These are phyloP conservation scores for Sarotherodon lohbergeri DNA, from an alignment of 2,113 vertebrate species.

Conservation along the genomic window DNA sequence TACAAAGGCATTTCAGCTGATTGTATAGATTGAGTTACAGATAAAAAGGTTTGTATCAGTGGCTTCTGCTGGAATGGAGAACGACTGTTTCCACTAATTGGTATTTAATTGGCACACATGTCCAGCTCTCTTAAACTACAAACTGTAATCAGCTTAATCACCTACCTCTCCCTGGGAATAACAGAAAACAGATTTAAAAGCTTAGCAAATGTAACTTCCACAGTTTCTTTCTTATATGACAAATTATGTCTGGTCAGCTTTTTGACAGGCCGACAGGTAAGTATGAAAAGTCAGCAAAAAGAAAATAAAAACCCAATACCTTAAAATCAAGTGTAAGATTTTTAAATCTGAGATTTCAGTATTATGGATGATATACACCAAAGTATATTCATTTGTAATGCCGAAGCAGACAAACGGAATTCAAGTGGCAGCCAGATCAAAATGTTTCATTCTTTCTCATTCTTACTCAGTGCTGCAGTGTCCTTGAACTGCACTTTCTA, in stretches of 20 bases:
- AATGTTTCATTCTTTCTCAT: neutral
- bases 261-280: neutral
- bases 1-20: conserved; percentile 14
- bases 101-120: neutral
- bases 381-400: neutral
- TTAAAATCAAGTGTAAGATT: neutral
- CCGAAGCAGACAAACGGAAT: neutral
- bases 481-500: conserved; percentile 1
- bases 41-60: neutral
- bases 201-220: neutral
- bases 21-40: conserved; percentile 7
- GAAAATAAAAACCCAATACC: neutral
- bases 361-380: neutral
- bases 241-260: neutral
- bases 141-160: neutral
- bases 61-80: neutral
- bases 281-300: neutral
- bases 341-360: neutral
- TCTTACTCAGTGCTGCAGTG: neutral
- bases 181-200: neutral
- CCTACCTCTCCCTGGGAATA: neutral
- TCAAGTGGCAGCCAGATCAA: neutral
- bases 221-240: neutral
- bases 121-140: neutral
- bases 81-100: neutral